A percentile compares a stretch with the other conserved stretches of the same genome.
phyloP scores from a whole-genome alignment of 2,113 vertebrate species.

The Pterocles burchelli region DNA sequence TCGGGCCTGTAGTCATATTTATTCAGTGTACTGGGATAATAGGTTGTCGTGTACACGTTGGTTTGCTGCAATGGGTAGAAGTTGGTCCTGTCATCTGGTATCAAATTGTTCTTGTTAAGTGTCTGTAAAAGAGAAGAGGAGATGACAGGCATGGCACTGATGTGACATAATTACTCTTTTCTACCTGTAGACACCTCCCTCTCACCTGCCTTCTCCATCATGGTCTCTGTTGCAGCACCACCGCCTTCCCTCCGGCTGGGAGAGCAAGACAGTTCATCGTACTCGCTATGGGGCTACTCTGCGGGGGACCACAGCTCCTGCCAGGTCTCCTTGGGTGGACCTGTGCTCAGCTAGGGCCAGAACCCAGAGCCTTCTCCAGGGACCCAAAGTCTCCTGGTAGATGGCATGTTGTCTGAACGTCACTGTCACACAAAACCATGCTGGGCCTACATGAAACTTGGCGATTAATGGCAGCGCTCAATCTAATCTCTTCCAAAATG shows the following conservation, averaged over 20 bases:
- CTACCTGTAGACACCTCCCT: slow-evolving; percentile 50
- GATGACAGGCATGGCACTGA: not conserved
- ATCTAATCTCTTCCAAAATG: not conserved
- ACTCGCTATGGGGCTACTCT: not conserved
- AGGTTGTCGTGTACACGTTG: slow-evolving; percentile 97
- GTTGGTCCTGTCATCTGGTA: slow-evolving; percentile 93
- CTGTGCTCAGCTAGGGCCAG: not conserved
- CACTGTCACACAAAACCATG: slow-evolving; percentile 33
- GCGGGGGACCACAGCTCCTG: not conserved
- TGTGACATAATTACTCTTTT: not conserved
- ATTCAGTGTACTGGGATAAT: slow-evolving; percentile 91
- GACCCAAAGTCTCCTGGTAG: not conserved
- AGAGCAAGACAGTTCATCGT: not conserved
- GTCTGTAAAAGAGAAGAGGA: slow-evolving; percentile 80
- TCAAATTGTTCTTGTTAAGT: slow-evolving; percentile 97
- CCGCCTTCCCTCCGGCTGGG: slow-evolving; percentile 42
- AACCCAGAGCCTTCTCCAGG: slow-evolving; percentile 2
- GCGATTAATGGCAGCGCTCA: not conserved
- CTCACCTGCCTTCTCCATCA: slow-evolving; percentile 40
- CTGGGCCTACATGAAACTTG: slow-evolving; percentile 6
- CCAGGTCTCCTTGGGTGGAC: not conserved
- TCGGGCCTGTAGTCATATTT: slow-evolving; percentile 95
- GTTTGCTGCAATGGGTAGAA: slow-evolving; percentile 95
- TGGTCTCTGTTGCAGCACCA: not conserved
- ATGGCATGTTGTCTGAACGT: not conserved